Evolutionary conservation across 2,113 vertebrate species (phyloP), one percentile per base, ranked within the genome.

Genomic region (Thalassoma bifasciatum): DNA sequence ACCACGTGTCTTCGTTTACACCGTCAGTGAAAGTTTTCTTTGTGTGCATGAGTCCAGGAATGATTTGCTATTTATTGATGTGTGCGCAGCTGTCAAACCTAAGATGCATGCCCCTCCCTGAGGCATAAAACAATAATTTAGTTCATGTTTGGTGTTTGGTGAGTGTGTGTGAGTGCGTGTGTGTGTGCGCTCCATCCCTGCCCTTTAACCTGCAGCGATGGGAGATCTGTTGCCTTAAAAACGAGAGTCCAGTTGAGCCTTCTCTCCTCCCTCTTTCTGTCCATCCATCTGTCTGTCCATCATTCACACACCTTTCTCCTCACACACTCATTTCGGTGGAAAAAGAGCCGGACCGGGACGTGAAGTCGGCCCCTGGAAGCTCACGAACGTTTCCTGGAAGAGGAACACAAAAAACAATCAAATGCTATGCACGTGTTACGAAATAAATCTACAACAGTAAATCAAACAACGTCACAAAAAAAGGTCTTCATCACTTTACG

Each of bases 141-240:
- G 19, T 62, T 77, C 64, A 51, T 59, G 5, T 26, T 61, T 24
- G 34, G 60, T 7, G 3, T 60, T 21, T 52, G 46, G 38, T 14
- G 53, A 30, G 52, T 38, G 36, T 17, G 44, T 12, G 30, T 36
- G 54, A 38, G 68, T 50, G 64, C 30, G 67, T 22, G 22, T 58
- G 49, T 75, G 14, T 9, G 9, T 12, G 59, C 38, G 62, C 63
- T 56, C 66, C 63, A 14, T 84, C 78, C 2, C 67, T 83, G 75
- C 40, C 38, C 24, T 70, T 22, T 66, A 42, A 75, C 73, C 59
- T 60, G 71, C 66, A 79, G 80, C 1, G 72, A 82, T 59, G 79
- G 54, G 75, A 86, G 77, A 79, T 63, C 46, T 65, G 79, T 80
- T 86, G 89, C 90, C 88, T 89, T 87, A 90, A 79, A n/a, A 47